Conservation (phyloP, 1,140 invertebrate species). For the Formica selysi region DNA sequence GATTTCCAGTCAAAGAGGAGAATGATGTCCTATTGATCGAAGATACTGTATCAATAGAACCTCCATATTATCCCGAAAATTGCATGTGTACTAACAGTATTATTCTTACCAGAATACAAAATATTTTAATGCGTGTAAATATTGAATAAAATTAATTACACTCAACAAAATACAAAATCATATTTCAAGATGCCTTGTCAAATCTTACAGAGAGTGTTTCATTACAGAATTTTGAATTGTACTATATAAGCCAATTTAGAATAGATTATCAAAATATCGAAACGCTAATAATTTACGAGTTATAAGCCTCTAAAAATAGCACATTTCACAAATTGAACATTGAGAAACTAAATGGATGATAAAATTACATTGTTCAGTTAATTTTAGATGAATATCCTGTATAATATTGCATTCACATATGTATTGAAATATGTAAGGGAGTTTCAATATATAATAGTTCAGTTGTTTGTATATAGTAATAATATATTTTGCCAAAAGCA, state of each 20-base stretch:
- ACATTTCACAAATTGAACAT: background rate
- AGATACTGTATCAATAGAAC: conserved; percentile 80
- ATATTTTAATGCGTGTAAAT: conserved; percentile 49
- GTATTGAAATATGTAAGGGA: background rate
- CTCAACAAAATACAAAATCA: background rate
- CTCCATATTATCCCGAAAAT: conserved; percentile 81
- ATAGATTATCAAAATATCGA: too few relatives aligned
- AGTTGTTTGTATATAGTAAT: conserved; percentile 41
- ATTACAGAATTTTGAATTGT: background rate
- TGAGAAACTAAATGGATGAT: background rate
- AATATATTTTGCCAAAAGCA: conserved; percentile 73
- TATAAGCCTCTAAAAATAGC: too few relatives aligned
- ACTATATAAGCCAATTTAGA: background rate
- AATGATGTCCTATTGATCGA: conserved; percentile 78
- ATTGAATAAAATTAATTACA: conserved; percentile 23
- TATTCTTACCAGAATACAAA: conserved; percentile 82
- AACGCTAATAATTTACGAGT: too few relatives aligned
- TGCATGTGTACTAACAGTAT: conserved; percentile 81
- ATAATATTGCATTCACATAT: background rate
- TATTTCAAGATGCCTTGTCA: background rate
- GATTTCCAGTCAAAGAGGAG: conserved; percentile 80
- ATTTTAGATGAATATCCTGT: too few relatives aligned
- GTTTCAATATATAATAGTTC: conserved; percentile 13
- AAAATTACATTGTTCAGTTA: too few relatives aligned
- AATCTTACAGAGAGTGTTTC: background rate